phyloP scores from a whole-genome alignment of 1,140 invertebrate genomes.

The Drosophila asahinai region DNA sequence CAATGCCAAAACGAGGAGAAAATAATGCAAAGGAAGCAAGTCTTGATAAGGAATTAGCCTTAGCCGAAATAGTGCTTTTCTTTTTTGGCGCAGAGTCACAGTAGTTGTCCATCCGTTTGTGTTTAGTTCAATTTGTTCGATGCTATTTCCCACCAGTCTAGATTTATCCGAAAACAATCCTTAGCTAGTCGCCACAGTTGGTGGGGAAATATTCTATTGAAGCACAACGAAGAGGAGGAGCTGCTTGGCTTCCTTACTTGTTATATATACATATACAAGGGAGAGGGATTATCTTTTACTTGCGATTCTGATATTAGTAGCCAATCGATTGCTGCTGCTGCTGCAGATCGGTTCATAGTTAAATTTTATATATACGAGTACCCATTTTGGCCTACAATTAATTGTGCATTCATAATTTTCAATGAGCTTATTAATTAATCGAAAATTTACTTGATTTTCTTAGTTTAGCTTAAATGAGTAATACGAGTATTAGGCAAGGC shows the following conservation, averaged over 20 bases:
- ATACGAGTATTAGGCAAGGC: conserved; percentile 57
- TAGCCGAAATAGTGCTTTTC: conserved; percentile 40
- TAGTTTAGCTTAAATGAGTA: conserved; percentile 56
- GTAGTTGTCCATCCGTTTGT: conserved; percentile 30
- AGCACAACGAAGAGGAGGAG: conserved; percentile 33
- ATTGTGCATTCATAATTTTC: conserved; percentile 54
- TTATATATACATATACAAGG: conserved; percentile 39
- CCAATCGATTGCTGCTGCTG: conserved; percentile 51
- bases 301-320: conserved; percentile 53
- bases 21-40: not conserved
- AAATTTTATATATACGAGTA: conserved; percentile 46
- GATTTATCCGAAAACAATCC: conserved; percentile 22
- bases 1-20: conserved; percentile 52
- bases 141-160: conserved; percentile 45
- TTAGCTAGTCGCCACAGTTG: conserved; percentile 20
- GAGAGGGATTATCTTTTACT: conserved; percentile 45
- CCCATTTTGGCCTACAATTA: conserved; percentile 43
- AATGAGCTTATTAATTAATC: conserved; percentile 62
- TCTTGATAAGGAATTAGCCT: conserved; percentile 26
- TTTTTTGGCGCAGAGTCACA: conserved; percentile 3
- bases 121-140: conserved; percentile 52
- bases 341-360: conserved; percentile 66
- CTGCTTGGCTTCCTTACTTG: conserved; percentile 55
- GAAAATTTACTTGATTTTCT: conserved; percentile 55
- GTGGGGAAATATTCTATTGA: conserved; percentile 19